Base-by-base conservation (phyloP, 35 echinoderm and acorn worm genomes). In the Ptychodera flava region DNA sequence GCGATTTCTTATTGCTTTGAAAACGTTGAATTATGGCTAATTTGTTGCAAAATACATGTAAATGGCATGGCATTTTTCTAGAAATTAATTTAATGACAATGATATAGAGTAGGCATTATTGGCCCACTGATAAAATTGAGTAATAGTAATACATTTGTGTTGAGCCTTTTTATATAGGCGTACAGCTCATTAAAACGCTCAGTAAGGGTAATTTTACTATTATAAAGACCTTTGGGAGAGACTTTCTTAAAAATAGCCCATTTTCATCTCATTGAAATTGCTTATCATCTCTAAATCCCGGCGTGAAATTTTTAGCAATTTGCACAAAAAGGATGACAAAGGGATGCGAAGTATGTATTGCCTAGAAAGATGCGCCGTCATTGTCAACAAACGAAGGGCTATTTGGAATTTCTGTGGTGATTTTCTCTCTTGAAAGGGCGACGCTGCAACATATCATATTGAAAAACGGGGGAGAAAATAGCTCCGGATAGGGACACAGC, bases 1-100 rank as follows among this genome's bases (percentile, higher is more conserved):
- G 45, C 45, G 45, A 22, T 64, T 64, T 22, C 45, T 64, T 64
- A 64, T 64, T 64, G 45, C 45, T 64, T 64, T 64, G 45, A 22
- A 64, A 64, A 64, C 22, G 45, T 6, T 64, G 22, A 64, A 64
- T 64, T 64, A 64, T 6, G 22, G 45, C 45, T 64, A 64, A 12
- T 64, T 64, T 64, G 45, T 64, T 22, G 6, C 45, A 64, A 64
- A 64, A 64, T 64, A 64, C 45, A 64, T 6, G 45, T 64, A 64
- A 64, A 64, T 64, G 45, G 45, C 6, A 64, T 12, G 22, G 45
- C 45, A 64, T 64, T 64, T 64, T 64, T 64, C 45, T 64, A 12
- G 45, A 64, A 64, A 64, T 64, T 64, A 64, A 64, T 64, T 64
- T 64, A 64, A 64, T 64, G 45, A 64, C 45, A 64, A 64, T 64